Conservation (phyloP, 2,888 invertebrate species). For the Hyposoter didymator region DNA sequence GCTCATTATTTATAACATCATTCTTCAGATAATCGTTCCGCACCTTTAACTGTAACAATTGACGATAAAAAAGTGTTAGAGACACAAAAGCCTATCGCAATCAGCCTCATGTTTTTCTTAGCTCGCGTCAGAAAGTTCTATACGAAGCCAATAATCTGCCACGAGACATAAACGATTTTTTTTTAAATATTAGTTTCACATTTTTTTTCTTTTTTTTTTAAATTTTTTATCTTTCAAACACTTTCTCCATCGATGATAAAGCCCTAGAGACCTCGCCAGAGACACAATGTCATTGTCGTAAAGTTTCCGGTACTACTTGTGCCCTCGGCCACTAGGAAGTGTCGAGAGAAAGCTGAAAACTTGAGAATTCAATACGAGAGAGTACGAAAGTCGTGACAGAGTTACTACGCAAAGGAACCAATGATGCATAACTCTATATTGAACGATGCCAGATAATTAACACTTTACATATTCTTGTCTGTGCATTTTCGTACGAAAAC, state of each 20-base stretch:
- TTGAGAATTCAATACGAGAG: slow-evolving; percentile 59
- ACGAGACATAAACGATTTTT: not conserved
- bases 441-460: not conserved
- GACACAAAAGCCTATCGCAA: not conserved
- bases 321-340: slow-evolving; percentile 64
- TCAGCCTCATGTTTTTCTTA: not conserved
- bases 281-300: slow-evolving; percentile 71
- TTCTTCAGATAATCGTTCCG: not conserved
- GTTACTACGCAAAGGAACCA: slow-evolving; percentile 38
- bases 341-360: slow-evolving; percentile 77
- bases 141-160: not conserved
- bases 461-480: not conserved
- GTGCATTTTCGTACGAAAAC: slow-evolving; percentile 39
- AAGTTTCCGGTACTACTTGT: slow-evolving; percentile 43
- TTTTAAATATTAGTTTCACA: not conserved
- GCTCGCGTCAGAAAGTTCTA: not conserved
- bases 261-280: not conserved
- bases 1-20: not conserved
- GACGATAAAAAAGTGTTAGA: not conserved
- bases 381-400: slow-evolving; percentile 57
- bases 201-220: not conserved
- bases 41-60: not conserved
- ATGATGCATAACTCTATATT: slow-evolving; percentile 2
- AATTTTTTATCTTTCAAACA: slow-evolving; percentile 15
- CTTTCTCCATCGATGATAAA: slow-evolving; percentile 48